Percentiles rank a stretch among this genome's conserved stretches.
phyloP scores from a whole-genome alignment of 2,888 invertebrate species.

The Fragum whitleyi region DNA sequence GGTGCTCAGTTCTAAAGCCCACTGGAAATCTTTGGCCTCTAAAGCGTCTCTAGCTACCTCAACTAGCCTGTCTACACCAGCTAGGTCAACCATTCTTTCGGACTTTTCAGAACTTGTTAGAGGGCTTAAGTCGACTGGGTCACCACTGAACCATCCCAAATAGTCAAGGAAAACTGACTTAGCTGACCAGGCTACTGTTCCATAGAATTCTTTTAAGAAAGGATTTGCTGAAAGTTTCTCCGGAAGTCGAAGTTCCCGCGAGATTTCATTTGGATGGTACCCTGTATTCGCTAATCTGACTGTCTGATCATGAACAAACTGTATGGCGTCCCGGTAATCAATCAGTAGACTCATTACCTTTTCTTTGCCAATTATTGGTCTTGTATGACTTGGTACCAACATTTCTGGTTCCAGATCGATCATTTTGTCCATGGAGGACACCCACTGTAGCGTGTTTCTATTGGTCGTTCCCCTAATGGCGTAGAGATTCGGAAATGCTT shows the following conservation, averaged over 20 bases:
- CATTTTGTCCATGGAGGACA: constrained; percentile 77
- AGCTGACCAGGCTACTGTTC: constrained; percentile 79
- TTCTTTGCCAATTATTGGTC: constrained; percentile 71
- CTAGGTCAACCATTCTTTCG: constrained; percentile 68
- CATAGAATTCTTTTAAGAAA: constrained; percentile 79
- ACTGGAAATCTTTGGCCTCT: constrained; percentile 71
- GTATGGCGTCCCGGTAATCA: constrained; percentile 79
- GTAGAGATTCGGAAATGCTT: constrained; percentile 81
- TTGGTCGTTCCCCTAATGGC: constrained; percentile 79
- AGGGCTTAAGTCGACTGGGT: constrained; percentile 73
- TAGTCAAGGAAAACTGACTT: constrained; percentile 72
- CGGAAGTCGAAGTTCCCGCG: constrained; percentile 72
- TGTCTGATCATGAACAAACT: constrained; percentile 81
- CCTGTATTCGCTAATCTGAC: constrained; percentile 79
- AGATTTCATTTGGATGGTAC: constrained; percentile 80
- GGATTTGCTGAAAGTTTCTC: constrained; percentile 69
- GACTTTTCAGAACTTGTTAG: constrained; percentile 70
- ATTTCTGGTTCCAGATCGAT: constrained; percentile 72
- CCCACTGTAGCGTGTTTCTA: constrained; percentile 75
- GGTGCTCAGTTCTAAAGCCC: constrained; percentile 76
- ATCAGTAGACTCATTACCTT: constrained; percentile 65
- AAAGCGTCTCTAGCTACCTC: constrained; percentile 68
- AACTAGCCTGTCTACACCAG: constrained; percentile 58
- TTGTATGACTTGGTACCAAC: constrained; percentile 80
- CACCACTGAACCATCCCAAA: constrained; percentile 76